Conservation (phyloP, 2,888 invertebrate genomes). For the Eristalinus sepulchralis region DNA sequence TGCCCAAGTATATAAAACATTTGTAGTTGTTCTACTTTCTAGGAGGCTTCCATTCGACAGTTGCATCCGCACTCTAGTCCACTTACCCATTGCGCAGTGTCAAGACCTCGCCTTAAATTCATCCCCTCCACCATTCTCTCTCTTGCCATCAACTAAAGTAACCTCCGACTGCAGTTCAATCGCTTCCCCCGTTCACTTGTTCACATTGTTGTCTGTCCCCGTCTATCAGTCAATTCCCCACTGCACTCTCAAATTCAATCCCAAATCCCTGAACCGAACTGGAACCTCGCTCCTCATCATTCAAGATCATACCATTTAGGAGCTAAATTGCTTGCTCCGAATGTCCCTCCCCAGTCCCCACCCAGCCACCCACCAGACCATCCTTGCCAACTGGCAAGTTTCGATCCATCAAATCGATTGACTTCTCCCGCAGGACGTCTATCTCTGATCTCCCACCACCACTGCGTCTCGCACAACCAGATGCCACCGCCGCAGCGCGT, state of each 20-base stretch:
- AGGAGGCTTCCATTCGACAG: no score
- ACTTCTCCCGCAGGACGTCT: conserved; percentile 62
- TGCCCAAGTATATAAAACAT: no score
- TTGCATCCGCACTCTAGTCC: no score
- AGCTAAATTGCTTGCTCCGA: not conserved
- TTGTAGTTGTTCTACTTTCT: no score
- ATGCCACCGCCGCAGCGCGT: not conserved
- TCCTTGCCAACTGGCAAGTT: conserved; percentile 17
- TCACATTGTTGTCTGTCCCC: not conserved
- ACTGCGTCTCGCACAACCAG: conserved; percentile 5
- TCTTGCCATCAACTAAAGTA: no score
- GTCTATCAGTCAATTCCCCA: not conserved
- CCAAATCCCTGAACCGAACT: not conserved
- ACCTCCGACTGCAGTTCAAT: no score
- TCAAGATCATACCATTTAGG: not conserved
- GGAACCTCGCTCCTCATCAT: not conserved
- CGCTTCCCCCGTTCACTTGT: no score
- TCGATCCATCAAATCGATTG: conserved; percentile 65
- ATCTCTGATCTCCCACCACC: not conserved
- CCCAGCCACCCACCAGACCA: not conserved
- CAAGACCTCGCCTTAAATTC: no score
- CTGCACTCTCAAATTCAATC: conserved; percentile 20
- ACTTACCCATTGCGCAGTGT: no score
- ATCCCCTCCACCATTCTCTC: no score
- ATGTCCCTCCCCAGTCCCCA: not conserved